Evolutionary conservation across 2,113 vertebrate genomes (phyloP), one percentile per base, ranked within the genome.

Genomic region (Larimichthys polyactis): DNA sequence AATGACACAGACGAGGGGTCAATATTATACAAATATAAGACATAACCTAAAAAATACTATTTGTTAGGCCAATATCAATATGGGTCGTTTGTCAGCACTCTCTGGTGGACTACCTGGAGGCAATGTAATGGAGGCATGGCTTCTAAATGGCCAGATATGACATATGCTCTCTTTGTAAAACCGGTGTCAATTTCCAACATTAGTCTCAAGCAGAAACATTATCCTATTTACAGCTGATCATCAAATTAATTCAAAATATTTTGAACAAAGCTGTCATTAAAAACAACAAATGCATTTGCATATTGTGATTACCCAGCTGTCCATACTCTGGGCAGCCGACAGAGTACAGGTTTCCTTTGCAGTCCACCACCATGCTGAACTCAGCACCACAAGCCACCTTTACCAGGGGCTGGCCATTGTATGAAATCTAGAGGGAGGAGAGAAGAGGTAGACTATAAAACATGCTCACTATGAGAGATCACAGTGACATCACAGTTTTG

Each of bases 341-440:
- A 49, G 98, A 99, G 74, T 98, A 99, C 24, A 99, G 94, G 94
- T 99, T 99, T 36, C 98, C 98, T 93, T 99, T 98, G 91, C 98
- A 99, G 91, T 99, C 98, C 94, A 98, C 97, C 82, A 98, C 96
- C 97, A 99, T 99, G 86, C 97, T 98, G 95, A 99, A 99, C 55
- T 99, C 98, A 0, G 98, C 98, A 7, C 98, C 98, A 8, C 98
- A 99, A 0, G 97, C 95, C 91, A 98, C 94, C 76, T 99, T 99
- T 90, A 98, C 97, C 87, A 99, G 96, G 0, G 98, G 98, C 91
- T 99, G 98, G 59, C 98, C 98, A 0, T 98, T 98, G 95, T 99
- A 99, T 92, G 96, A 95, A 75, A 99, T 97, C 98, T 99, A 85
- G 0, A n/a, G 64, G 22, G 17, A 68, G 51, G 46, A 51, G 63